Evolutionary conservation across 35 echinoderm and acorn worm genomes (phyloP), one percentile per base, ranked within the genome.

Genomic region (Acanthaster planci): DNA sequence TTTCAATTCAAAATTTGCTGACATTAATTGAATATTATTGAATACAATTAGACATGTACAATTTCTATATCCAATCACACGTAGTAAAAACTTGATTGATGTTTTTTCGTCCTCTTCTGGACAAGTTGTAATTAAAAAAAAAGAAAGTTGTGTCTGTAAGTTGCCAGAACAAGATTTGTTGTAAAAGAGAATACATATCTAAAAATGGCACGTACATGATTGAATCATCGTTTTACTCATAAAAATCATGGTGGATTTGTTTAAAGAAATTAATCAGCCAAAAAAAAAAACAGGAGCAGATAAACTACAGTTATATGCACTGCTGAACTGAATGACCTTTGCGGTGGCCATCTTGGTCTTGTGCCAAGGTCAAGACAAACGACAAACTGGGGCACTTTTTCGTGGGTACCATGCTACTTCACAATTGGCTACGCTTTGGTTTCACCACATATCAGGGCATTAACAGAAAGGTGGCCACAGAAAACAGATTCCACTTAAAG

Each of bases 11-110:
- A 31, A 26, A 26, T 72, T 26, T 72, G 34, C n/a, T 72, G 23
- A 27, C 26, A 72, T 72, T 72, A 47, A 47, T 47, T 6, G n/a
- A n/a, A 18, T 59, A 72, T 31, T 7, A 15, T 72, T 72, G 64
- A 72, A 30, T 72, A 72, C 64, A 72, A 26, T 31, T 72, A 31
- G 34, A 72, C 64, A 72, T 72, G 26, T 72, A 72, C 64, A 72
- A 16, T 26, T 72, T 72, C 34, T 72, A 31, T 22, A 9, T 67
- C 8, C 34, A 31, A 34, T 30, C 64, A 72, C 64, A 72, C 26
- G 64, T 6, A 72, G 64, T 72, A 72, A 14, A 72, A 72, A 72
- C 6, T 72, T 72, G 64, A 72, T 72, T 72, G 4, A 47, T 6
- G 8, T 72, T 72, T 36, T 72, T 72, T 21, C 14, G 64, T 72